phyloP scores from a whole-genome alignment of 1,140 invertebrate genomes.

The Drosophila parvula region DNA sequence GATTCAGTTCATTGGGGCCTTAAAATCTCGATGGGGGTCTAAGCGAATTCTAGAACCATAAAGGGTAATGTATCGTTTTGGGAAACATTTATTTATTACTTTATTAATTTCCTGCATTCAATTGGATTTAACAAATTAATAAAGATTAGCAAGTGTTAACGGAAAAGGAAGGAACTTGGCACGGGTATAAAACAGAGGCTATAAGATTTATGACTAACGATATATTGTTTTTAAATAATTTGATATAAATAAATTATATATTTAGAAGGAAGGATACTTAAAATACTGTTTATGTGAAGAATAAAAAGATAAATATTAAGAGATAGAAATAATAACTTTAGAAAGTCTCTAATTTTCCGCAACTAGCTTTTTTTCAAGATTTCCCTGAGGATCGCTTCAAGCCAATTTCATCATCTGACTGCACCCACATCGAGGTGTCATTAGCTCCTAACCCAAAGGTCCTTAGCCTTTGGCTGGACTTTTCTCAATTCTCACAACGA shows the following conservation, averaged over 20 bases:
- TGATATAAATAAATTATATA: too few species aligned
- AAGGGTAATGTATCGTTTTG: not conserved
- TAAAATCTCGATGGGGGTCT: slow-evolving; percentile 8
- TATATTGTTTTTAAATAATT: not conserved
- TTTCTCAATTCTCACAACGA: slow-evolving; percentile 40
- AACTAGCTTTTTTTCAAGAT: not conserved
- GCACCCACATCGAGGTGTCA: slow-evolving; percentile 53
- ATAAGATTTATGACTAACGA: not conserved
- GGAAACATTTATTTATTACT: slow-evolving; percentile 19
- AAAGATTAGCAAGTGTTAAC: slow-evolving; percentile 5
- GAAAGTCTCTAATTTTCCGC: not conserved
- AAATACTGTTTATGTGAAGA: fast-evolving
- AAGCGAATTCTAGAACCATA: slow-evolving; percentile 10
- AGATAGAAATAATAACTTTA: not conserved
- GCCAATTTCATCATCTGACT: slow-evolving; percentile 29
- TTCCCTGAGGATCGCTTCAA: not conserved
- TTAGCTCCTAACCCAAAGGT: slow-evolving; percentile 62
- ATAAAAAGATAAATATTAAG: too few species aligned
- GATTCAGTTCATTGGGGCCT: slow-evolving; percentile 7
- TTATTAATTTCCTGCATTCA: slow-evolving; percentile 24
- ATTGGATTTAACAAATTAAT: slow-evolving; percentile 8
- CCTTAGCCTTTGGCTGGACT: slow-evolving; percentile 49
- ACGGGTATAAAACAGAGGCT: not conserved
- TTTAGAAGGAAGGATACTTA: too few species aligned
- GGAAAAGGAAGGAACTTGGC: not conserved